phyloP scores from a whole-genome alignment of 2,113 vertebrate species.

The Plecturocebus donacophilus region DNA sequence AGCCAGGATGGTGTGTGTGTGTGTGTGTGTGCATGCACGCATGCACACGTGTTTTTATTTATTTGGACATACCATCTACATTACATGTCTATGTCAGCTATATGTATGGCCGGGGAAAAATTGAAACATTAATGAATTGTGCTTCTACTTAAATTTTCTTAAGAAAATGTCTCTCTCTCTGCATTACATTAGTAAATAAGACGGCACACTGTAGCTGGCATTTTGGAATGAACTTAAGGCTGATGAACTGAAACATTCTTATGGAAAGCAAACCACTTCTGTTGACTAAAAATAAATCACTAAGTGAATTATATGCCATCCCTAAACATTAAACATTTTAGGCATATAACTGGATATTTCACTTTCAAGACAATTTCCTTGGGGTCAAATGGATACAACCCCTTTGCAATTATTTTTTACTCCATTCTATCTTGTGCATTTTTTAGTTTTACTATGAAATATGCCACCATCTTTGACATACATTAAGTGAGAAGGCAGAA shows the following conservation, averaged over 20 bases:
- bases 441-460: slow-evolving; percentile 18
- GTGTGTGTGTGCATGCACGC: too few relatives aligned
- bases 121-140: background rate
- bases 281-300: slow-evolving; percentile 20
- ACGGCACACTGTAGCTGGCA: background rate
- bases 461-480: background rate
- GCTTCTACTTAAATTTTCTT: slow-evolving; percentile 15
- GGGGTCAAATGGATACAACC: background rate
- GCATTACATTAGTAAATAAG: background rate
- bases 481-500: background rate
- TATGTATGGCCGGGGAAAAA: background rate
- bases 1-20: background rate
- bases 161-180: slow-evolving; percentile 9
- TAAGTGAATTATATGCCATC: background rate
- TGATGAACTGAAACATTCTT: slow-evolving; percentile 15
- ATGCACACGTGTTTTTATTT: background rate
- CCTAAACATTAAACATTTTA: slow-evolving; percentile 17
- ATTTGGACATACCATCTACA: background rate
- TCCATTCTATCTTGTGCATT: background rate
- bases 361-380: slow-evolving; percentile 30
- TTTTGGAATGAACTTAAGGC: slow-evolving; percentile 7
- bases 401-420: slow-evolving; percentile 37
- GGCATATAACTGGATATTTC: background rate
- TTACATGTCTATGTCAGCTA: background rate
- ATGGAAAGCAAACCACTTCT: slow-evolving; percentile 40